Base-by-base conservation (phyloP, 30 jellyfish, hydroid and myxozoan genomes). In the Sanderia malayensis region DNA sequence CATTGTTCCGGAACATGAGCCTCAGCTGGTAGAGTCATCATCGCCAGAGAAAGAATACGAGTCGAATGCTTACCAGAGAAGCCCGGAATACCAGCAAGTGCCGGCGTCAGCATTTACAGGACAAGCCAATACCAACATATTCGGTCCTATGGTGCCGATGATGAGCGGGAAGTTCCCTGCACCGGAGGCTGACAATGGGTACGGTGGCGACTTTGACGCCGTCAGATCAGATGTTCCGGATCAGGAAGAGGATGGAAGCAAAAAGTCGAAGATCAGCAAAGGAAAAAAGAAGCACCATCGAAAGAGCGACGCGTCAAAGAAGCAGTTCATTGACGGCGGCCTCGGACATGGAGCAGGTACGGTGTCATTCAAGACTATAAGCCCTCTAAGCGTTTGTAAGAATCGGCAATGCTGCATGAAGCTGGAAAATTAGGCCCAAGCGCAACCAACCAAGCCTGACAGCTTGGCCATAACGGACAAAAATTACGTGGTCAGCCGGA, bases 141-240 rank as follows among this genome's bases (percentile, higher is more conserved):
- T 81, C 55, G 93, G 93, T n/a, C 81, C 85, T 21, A 71, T 81
- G 84, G 85, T 71, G 20, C 85, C 93, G 10, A 31, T 70, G 20
- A 32, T 73, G 21, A 75, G 64, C 34, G 93, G 93, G 4, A 49
- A 74, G 19, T 81, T 22, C 76, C 93, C 93, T 21, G 83, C 33
- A 6, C 79, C 93, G 22, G 74, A 53, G 15, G 58, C 85, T 20
- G 73, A 81, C 15, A 82, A 69, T 31, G 85, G 80, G 18, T 61
- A 81, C 64, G 85, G 83, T 18, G 93, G 84, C 10, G 67, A 62
- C 45, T 18, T 25, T 6, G 59, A 61, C 0, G 91, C 72, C 0
- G 91, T 68, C 44, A 81, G 83, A 68, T 81, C 93, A 9, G 61
- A 61, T 22, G 88, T 76, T 22, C 88, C 88, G 13, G 55, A 31